Conservation (phyloP, 2,797 vertebrate species). For the Cossypha niveicapilla region DNA sequence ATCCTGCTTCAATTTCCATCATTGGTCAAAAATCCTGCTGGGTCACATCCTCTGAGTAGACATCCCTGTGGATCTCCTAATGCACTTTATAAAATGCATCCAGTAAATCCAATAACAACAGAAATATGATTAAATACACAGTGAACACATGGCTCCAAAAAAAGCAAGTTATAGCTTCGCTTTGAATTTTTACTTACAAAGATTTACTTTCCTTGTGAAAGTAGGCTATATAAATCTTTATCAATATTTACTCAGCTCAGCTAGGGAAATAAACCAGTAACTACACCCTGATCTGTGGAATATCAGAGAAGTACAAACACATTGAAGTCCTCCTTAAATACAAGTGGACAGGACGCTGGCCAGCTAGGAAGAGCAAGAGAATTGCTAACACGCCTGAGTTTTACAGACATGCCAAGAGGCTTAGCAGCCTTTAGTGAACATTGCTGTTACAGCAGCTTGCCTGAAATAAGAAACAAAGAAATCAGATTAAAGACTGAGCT, state of each 20-base stretch:
- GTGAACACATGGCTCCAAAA: not conserved
- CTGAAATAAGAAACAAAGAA: conserved; percentile 34
- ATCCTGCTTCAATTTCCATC: not conserved
- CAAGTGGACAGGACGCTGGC: not conserved
- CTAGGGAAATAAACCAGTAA: conserved; percentile 10
- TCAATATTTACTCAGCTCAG: conserved; percentile 23
- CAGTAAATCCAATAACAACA: conserved; percentile 1
- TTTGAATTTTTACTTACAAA: conserved; percentile 3
- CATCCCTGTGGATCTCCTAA: not conserved
- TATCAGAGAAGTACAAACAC: not conserved
- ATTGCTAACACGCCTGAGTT: not conserved
- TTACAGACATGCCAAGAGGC: not conserved
- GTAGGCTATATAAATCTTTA: not conserved
- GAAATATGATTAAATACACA: not conserved
- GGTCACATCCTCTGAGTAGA: not conserved
- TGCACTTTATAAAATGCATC: conserved; percentile 2
- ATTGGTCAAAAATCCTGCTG: not conserved
- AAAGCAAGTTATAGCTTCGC: not conserved
- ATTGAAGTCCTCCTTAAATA: not conserved
- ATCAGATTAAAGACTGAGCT: conserved; percentile 7
- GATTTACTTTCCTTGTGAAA: conserved; percentile 32
- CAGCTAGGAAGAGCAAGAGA: not conserved
- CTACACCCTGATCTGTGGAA: not conserved
- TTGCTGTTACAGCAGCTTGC: not conserved
- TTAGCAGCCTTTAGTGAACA: not conserved